Evolutionary conservation across 2,113 vertebrate species (phyloP).

Genomic region (Seriola dumerili): DNA sequence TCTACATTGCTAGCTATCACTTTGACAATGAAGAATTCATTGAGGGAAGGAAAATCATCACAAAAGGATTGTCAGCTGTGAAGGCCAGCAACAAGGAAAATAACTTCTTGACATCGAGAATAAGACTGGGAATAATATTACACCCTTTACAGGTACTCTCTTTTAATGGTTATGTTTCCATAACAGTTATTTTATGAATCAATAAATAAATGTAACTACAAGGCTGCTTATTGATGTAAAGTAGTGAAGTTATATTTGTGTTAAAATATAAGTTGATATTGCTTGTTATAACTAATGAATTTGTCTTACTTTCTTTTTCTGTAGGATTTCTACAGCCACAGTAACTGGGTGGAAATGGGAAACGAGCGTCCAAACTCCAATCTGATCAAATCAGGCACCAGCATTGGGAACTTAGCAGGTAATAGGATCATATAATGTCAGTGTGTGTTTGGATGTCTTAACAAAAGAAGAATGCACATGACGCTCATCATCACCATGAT

Average conservation of each 20-base stretch:
- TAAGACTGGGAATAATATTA: constrained; percentile 64
- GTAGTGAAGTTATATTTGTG: too few species aligned
- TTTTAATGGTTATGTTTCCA: too few species aligned
- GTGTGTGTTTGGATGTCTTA: too few species aligned
- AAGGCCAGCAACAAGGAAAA: constrained; percentile 57
- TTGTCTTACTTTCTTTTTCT: neutral
- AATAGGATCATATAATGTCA: neutral
- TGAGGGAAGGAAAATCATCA: constrained; percentile 67
- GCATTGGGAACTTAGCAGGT: constrained; percentile 79
- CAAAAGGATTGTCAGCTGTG: constrained; percentile 45
- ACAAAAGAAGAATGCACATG: constrained; percentile 1
- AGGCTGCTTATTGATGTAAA: too few species aligned
- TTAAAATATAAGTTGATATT: too few species aligned
- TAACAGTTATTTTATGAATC: too few species aligned
- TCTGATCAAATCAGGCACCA: constrained; percentile 64
- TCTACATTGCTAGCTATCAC: constrained; percentile 59
- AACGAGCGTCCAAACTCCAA: constrained; percentile 62
- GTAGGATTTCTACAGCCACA: constrained; percentile 84
- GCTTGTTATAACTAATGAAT: too few species aligned
- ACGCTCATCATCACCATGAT: too few species aligned
- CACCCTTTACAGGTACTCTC: constrained; percentile 77
- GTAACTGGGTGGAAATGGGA: constrained; percentile 81
- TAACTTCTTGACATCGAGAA: constrained; percentile 62
- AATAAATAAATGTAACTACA: too few species aligned
- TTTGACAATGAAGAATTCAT: constrained; percentile 74